A percentile compares a stretch with the other conserved stretches of the same genome.
These are phyloP conservation scores for Esox masquinongy DNA, from an alignment of 2,797 vertebrate species.

Conservation along the genomic window DNA sequence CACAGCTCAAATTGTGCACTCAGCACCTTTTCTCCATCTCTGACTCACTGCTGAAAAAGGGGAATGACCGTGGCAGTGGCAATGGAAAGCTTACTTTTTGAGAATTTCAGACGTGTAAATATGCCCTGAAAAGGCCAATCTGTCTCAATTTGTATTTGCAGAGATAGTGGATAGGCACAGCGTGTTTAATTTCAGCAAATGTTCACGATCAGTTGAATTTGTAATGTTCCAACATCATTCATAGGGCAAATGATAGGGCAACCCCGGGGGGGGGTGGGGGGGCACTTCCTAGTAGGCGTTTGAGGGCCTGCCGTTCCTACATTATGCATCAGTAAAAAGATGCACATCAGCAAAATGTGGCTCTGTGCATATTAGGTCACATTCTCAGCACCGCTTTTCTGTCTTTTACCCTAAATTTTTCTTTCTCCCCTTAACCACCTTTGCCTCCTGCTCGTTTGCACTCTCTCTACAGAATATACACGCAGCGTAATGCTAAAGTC, in stretches of 20 bases:
- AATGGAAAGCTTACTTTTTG: no score
- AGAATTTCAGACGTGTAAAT: no score
- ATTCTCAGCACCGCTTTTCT: background rate
- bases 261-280: background rate
- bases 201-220: background rate
- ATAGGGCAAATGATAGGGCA: background rate
- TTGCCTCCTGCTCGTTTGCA: no score
- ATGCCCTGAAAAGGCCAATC: background rate
- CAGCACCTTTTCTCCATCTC: background rate
- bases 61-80: no score
- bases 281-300: background rate
- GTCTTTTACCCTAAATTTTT: no score
- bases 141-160: background rate
- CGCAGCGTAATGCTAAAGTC: background rate
- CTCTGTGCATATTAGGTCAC: slow-evolving; percentile 18
- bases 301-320: slow-evolving; percentile 16
- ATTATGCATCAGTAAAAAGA: slow-evolving; percentile 30
- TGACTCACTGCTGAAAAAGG: background rate
- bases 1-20: background rate
- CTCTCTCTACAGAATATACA: no score
- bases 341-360: slow-evolving; percentile 32
- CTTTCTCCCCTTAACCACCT: no score
- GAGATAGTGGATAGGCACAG: background rate
- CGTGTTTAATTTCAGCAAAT: background rate
- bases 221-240: background rate